phyloP scores from a whole-genome alignment of 2,113 vertebrate genomes.

The Pollachius pollachius region DNA sequence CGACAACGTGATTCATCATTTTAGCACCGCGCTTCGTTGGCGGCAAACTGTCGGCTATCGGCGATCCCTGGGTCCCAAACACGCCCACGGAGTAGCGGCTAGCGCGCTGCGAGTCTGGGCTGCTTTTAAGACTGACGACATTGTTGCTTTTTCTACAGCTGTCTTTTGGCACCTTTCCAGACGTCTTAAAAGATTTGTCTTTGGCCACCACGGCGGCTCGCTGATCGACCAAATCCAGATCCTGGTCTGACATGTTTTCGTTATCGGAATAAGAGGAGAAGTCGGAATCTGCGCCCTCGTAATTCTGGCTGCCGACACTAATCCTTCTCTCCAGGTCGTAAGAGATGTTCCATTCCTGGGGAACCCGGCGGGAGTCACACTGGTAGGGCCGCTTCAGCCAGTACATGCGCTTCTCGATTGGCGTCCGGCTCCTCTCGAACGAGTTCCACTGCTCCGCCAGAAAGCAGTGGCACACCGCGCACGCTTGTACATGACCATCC shows the following conservation, averaged over 20 bases:
- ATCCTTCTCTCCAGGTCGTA: conserved; percentile 76
- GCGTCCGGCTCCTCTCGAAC: conserved; percentile 90
- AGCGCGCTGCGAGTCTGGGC: conserved; percentile 64
- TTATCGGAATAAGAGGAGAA: conserved; percentile 86
- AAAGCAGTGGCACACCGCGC: conserved; percentile 93
- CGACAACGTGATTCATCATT: conserved; percentile 60
- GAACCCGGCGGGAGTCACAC: conserved; percentile 77
- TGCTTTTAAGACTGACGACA: conserved; percentile 68
- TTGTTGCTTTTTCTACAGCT: conserved; percentile 51
- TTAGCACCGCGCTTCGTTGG: conserved; percentile 53
- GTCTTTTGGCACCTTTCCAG: conserved; percentile 56
- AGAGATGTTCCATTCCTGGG: conserved; percentile 82
- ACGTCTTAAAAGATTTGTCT: conserved; percentile 56
- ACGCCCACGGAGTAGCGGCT: conserved; percentile 59
- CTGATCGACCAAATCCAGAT: conserved; percentile 63
- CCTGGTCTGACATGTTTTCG: conserved; percentile 76
- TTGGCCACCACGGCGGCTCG: conserved; percentile 40
- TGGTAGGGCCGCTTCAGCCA: conserved; percentile 93
- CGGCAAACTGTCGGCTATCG: conserved; percentile 57
- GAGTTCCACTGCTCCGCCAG: conserved; percentile 93
- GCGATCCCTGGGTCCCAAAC: conserved; percentile 58
- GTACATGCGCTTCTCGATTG: conserved; percentile 94
- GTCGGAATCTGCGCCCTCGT: conserved; percentile 79
- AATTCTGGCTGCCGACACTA: conserved; percentile 59
- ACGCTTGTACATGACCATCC: conserved; percentile 85